phyloP scores from a whole-genome alignment of 2,113 vertebrate genomes.

The Redunca redunca region DNA sequence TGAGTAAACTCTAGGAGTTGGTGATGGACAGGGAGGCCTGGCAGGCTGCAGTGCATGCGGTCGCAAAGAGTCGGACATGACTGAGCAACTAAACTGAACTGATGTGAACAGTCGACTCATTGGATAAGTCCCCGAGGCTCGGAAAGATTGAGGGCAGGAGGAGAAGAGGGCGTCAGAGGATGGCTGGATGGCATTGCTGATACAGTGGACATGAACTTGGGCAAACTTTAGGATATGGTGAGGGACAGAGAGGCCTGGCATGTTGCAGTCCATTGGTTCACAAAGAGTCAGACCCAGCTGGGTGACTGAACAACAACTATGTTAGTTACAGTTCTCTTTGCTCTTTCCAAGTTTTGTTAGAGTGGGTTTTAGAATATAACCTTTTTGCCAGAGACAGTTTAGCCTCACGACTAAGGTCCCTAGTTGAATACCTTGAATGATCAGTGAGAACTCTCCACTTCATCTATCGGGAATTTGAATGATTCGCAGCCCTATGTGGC shows the following conservation, averaged over 20 bases:
- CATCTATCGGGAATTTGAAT: neutral
- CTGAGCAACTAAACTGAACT: neutral
- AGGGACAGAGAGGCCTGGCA: neutral
- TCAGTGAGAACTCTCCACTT: neutral
- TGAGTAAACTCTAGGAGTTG: neutral
- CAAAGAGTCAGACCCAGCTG: neutral
- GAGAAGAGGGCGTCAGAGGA: neutral
- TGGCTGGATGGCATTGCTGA: neutral
- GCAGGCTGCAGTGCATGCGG: neutral
- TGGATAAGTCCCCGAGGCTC: neutral
- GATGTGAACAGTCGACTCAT: neutral
- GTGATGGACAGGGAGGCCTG: neutral
- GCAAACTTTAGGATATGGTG: neutral
- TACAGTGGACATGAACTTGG: neutral
- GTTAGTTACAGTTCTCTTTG: neutral
- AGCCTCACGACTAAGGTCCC: neutral
- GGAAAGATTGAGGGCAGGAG: neutral
- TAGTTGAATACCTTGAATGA: neutral
- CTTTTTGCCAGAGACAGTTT: neutral
- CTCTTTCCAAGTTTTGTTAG: conserved; percentile 5
- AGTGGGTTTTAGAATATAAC: neutral
- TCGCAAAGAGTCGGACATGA: rapidly evolving
- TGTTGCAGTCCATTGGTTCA: neutral
- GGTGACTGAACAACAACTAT: neutral
- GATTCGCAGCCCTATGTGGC: neutral